A percentile compares a stretch with the other conserved stretches of the same genome.
Conservation (phyloP, 2,888 invertebrate genomes). For the Phaedon cochleariae region DNA sequence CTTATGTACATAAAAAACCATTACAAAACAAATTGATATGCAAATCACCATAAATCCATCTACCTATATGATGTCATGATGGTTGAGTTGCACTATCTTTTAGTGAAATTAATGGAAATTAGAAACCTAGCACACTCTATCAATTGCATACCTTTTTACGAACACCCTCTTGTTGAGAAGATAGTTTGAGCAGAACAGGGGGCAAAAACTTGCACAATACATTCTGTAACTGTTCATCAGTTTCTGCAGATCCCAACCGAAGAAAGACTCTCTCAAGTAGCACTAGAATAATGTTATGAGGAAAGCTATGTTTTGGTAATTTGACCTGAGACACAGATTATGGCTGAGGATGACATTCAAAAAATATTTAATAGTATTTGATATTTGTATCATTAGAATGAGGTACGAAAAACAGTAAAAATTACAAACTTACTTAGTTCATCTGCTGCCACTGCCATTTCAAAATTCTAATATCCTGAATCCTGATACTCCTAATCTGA, state of each 20-base stretch:
- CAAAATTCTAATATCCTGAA: background rate
- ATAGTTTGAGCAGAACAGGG: conserved; percentile 89
- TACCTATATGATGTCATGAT: too few species aligned
- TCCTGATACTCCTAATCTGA: too few species aligned
- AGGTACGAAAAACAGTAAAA: too few species aligned
- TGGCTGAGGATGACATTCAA: conserved; percentile 14
- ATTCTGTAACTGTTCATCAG: conserved; percentile 87
- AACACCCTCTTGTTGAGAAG: conserved; percentile 87
- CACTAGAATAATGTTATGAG: conserved; percentile 64
- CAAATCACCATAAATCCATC: too few species aligned
- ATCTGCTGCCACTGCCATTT: conserved; percentile 29
- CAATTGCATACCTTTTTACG: conserved; percentile 61
- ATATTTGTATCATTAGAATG: too few species aligned
- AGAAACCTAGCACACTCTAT: background rate
- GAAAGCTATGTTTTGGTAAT: background rate
- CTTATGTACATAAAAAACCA: too few species aligned
- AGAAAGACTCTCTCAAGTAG: conserved; percentile 89
- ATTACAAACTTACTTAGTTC: conserved; percentile 30
- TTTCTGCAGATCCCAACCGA: conserved; percentile 86
- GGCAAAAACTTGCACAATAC: conserved; percentile 84
- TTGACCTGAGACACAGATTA: too few species aligned
- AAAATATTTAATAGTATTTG: background rate
- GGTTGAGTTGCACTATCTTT: too few species aligned
- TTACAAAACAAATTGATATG: too few species aligned
- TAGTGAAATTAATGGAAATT: background rate